Evolutionary conservation across 30 jellyfish, hydroid and myxozoan genomes (phyloP), one percentile per base, ranked within the genome.

Genomic region (Aurelia sp.): DNA sequence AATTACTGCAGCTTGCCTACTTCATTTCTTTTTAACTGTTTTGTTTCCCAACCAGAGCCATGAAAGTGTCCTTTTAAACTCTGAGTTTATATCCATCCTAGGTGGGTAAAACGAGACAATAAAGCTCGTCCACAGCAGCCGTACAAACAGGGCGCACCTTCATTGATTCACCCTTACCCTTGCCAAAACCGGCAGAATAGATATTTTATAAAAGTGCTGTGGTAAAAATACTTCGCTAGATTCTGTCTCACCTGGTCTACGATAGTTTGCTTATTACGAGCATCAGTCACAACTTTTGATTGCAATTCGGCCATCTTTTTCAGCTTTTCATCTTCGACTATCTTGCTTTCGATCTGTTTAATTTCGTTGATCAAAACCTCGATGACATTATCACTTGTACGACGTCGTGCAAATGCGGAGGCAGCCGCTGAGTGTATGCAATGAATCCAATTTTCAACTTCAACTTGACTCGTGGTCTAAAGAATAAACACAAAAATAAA

Each of bases 391-490:
- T 66, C 60, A 22, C 81, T 78, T 2, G 96, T 96, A 22, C 78
- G 78, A 66, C 78, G 90, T 53, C 97, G 69, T 3, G 98, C 94
- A 48, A 82, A 76, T 10, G 96, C 96, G 31, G 91, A 68, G 17
- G 97, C 98, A 6, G 97, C 92, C 16, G 97, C 87, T 4, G 98
- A 63, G 27, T 85, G 96, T 23, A 93, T 83, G 73, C 97, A 93
- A 65, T 93, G 98, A 53, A 88, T 82, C 98, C 98, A 93, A 75
- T 93, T 93, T 66, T 93, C 98, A 2, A 88, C 97, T 78, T 93
- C 98, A 10, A 93, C 94, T 73, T 88, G 97, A 73, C 90, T 85
- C 13, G 98, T 93, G 31, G 91, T 80, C 98, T 93, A 53, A 22
- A 66, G 44, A 4, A 44, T 33, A 64, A 66, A 27, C 15, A 6